Base-by-base conservation (phyloP, 2,888 invertebrate genomes). In the Punctoribates punctum region DNA sequence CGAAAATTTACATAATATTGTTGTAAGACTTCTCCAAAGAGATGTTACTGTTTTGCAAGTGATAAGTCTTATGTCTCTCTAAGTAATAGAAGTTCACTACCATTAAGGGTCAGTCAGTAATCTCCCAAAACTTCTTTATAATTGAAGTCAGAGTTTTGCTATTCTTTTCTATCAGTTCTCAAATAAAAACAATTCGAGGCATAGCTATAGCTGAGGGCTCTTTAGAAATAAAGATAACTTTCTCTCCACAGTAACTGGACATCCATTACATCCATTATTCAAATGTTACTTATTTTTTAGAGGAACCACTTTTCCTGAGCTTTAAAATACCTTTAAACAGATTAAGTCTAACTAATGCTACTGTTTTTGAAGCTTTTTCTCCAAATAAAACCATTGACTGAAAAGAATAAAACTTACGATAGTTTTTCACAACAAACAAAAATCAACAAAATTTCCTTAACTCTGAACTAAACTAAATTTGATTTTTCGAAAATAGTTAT, bases 201-300 rank as follows among this genome's bases (percentile, higher is more conserved):
- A n/a, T n/a, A n/a, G n/a, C n/a, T n/a, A 67, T 38, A 20, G n/a
- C 67, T 29, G 6, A 67, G 9, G 42, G 67, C 38, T 38, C n/a
- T 67, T 38, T 9, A 6, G 17, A 20, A 67, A 38, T 38, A 13
- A 38, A 67, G 67, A 67, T 67, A 67, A 67, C 67, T 67, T 67
- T 67, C 67, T 38, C 67, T 67, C n/a, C n/a, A n/a, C n/a, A n/a
- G n/a, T 67, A 17, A 67, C 20, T 67, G 67, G 67, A 67, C 67
- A 67, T 5, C 5, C 67, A 67, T 67, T 67, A 67, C 38, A 38
- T 9, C 8, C 5, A 54, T 5, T 13, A 42, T 42, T n/a, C 29
- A 67, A 42, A 42, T 42, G 11, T 42, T 42, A 42, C 11, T 42
- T 9, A 42, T 42, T 42, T 5, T 42, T 42, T 5, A 42, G 42